phyloP scores from a whole-genome alignment of 1,140 invertebrate genomes.

The Brachystomella parvula region DNA sequence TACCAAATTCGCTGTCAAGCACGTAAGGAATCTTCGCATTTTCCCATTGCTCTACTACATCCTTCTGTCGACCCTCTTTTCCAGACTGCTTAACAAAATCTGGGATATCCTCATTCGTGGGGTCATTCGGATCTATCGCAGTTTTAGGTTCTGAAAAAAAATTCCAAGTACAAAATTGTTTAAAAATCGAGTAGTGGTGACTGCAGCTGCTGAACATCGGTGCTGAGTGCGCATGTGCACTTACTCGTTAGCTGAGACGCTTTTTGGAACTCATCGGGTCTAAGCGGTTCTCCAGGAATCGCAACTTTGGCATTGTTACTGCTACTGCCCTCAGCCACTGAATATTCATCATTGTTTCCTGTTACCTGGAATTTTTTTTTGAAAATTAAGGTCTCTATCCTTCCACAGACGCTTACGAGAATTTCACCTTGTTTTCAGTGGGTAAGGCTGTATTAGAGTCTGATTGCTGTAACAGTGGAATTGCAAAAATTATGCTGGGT shows the following conservation, averaged over 20 bases:
- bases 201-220: background rate
- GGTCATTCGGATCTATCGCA: conserved; percentile 6
- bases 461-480: no score
- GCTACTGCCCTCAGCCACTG: background rate
- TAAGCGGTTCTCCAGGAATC: conserved; percentile 2
- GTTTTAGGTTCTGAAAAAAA: background rate
- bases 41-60: conserved; percentile 7
- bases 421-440: no score
- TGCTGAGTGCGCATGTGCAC: background rate
- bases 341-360: background rate
- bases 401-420: no score
- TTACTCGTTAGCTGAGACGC: background rate
- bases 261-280: conserved; percentile 1
- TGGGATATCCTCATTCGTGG: conserved; percentile 10
- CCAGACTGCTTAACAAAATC: background rate
- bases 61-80: conserved; percentile 12
- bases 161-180: no score
- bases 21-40: conserved; percentile 10
- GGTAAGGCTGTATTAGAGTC: no score
- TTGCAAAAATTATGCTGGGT: no score
- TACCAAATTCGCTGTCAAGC: conserved; percentile 9
- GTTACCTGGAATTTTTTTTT: no score
- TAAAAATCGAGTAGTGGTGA: background rate
- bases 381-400: no score
- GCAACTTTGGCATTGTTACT: background rate